phyloP scores from a whole-genome alignment of 2,888 invertebrate genomes.

The Ditylenchus weischeri region DNA sequence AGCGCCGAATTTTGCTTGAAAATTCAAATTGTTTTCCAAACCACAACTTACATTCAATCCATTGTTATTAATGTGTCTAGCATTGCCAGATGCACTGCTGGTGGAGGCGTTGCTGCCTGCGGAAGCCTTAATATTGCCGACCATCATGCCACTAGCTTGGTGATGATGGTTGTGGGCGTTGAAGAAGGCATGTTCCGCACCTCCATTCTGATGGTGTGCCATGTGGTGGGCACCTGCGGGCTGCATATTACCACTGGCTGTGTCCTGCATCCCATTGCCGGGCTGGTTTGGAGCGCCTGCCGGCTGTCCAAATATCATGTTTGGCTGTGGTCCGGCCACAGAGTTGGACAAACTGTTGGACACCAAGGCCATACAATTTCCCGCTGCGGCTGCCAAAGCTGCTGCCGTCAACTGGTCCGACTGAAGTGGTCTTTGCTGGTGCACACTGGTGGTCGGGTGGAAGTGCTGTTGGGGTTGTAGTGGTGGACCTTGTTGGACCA shows the following conservation, averaged over 20 bases:
- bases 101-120: not conserved
- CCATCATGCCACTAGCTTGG: not conserved
- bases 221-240: not conserved
- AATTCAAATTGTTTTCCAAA: too few relatives aligned
- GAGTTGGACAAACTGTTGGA: not conserved
- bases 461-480: not conserved
- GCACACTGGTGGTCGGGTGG: not conserved
- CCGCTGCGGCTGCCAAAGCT: not conserved
- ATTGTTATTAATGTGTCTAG: not conserved
- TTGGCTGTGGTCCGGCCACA: conserved; percentile 2
- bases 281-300: not conserved
- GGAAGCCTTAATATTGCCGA: too few relatives aligned
- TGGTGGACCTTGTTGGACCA: not conserved
- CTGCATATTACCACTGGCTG: not conserved
- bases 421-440: too few relatives aligned
- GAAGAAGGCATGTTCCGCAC: not conserved
- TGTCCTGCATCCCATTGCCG: not conserved
- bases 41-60: not conserved
- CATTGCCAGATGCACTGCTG: not conserved
- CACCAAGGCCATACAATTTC: conserved; percentile 3
- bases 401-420: not conserved
- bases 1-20: too few relatives aligned
- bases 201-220: not conserved
- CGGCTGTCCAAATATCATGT: not conserved
- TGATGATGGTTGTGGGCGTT: conserved; percentile 2